Evolutionary conservation across 2,113 vertebrate genomes (phyloP).

Genomic region (Gavia stellata): DNA sequence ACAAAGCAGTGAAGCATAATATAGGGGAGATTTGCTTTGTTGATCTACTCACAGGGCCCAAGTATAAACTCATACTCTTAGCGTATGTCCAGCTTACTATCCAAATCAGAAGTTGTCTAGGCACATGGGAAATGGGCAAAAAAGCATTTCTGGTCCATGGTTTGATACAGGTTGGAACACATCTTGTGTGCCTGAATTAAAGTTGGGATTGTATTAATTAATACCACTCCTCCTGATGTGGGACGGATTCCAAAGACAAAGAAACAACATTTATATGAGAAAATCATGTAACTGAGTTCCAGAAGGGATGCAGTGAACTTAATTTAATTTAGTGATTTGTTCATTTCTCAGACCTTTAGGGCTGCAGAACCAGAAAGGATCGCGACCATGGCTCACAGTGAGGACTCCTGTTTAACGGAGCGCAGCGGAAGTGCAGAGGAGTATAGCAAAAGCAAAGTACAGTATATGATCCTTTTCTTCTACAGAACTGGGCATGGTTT

Average conservation of each 20-base stretch:
- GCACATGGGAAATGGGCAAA: neutral
- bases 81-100: neutral
- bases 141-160: neutral
- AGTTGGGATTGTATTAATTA: neutral
- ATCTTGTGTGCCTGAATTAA: neutral
- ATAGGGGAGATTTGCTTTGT: neutral
- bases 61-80: neutral
- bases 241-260: neutral
- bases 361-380: neutral
- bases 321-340: neutral
- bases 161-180: neutral
- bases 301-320: neutral
- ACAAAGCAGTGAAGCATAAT: neutral
- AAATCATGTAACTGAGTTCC: neutral
- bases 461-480: neutral
- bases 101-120: neutral
- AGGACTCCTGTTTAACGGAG: neutral
- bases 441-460: neutral
- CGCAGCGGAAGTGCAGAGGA: neutral
- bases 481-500: neutral
- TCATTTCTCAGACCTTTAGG: neutral
- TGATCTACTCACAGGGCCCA: neutral
- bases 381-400: neutral
- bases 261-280: neutral
- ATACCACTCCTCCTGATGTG: neutral